phyloP scores from a whole-genome alignment of 2,888 invertebrate genomes.

The Deroplatys truncata region DNA sequence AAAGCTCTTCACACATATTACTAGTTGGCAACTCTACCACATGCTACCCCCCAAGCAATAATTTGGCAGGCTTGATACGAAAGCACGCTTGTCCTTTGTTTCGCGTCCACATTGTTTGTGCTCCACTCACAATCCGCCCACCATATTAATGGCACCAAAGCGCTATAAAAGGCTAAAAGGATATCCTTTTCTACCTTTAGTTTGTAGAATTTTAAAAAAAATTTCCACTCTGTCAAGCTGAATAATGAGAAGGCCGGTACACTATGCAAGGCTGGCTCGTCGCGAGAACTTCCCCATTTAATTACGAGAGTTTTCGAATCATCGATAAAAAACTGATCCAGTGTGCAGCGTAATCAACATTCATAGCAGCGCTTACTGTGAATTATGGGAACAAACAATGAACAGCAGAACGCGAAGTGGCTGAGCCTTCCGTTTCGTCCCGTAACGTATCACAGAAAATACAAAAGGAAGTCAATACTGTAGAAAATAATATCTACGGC shows the following conservation, averaged over 20 bases:
- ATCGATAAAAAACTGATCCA: neutral
- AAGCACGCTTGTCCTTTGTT: neutral
- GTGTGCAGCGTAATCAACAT: neutral
- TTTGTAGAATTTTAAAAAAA: neutral
- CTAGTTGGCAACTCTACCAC: neutral
- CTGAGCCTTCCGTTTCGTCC: neutral
- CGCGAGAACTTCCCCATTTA: neutral
- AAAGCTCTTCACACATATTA: neutral
- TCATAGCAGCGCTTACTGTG: neutral
- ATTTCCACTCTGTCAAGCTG: neutral
- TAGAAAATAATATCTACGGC: neutral
- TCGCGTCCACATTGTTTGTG: neutral
- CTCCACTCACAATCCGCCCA: neutral
- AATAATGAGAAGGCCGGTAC: neutral
- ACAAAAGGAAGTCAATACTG: neutral
- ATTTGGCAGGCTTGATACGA: neutral
- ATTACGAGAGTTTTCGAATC: neutral
- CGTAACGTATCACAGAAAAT: neutral
- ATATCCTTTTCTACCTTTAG: neutral
- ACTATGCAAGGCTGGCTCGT: neutral
- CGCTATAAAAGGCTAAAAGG: neutral
- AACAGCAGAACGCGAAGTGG: neutral
- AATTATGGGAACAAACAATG: neutral
- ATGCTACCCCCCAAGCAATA: neutral
- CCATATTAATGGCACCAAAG: neutral